Evolutionary conservation across 2,797 vertebrate genomes (phyloP).

Genomic region (Sebastes diploproa): DNA sequence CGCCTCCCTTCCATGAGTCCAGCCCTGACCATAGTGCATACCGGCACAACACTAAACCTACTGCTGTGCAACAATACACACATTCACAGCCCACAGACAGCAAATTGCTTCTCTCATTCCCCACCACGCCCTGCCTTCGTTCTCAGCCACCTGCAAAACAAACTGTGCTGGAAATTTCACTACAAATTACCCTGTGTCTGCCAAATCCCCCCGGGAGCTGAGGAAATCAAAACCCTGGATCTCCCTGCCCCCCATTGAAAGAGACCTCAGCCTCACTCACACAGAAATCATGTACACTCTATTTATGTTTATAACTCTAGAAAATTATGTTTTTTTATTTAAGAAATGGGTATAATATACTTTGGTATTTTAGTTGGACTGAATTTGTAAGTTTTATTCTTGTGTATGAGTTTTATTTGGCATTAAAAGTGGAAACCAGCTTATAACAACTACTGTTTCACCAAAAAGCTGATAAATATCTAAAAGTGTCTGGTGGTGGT

Average conservation of each 20-base stretch:
- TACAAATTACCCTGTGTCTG: constrained; percentile 86
- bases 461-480: constrained; percentile 17
- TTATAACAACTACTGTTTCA: background rate
- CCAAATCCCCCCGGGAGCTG: constrained; percentile 77
- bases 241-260: constrained; percentile 71
- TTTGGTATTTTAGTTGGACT: background rate
- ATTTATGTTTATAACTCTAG: background rate
- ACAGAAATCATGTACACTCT: constrained; percentile 6
- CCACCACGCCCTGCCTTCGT: constrained; percentile 78
- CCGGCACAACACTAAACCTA: constrained; percentile 54
- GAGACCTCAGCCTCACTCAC: constrained; percentile 31
- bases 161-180: constrained; percentile 85
- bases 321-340: background rate
- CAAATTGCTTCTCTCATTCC: constrained; percentile 84
- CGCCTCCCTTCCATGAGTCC: constrained; percentile 33
- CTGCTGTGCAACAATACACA: constrained; percentile 77
- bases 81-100: constrained; percentile 81
- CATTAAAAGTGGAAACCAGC: background rate
- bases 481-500: background rate
- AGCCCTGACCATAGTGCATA: constrained; percentile 44
- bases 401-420: background rate
- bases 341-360: background rate
- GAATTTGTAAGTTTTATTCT: background rate
- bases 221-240: constrained; percentile 78
- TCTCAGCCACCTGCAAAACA: constrained; percentile 86